Conservation (phyloP, 2,113 vertebrate genomes). For the Notothenia rossii region DNA sequence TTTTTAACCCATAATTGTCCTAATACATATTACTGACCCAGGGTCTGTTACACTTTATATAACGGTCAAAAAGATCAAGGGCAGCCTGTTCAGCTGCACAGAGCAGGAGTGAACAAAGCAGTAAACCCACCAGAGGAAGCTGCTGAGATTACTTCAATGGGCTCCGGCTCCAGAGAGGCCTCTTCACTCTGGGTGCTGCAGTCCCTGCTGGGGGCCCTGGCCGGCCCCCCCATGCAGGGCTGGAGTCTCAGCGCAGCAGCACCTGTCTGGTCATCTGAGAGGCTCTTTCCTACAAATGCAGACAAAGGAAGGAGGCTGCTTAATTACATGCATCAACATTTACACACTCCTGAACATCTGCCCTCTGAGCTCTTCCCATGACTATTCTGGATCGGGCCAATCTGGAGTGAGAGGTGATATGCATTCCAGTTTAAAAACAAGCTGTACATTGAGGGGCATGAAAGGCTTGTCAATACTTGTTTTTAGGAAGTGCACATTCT, state of each 20-base stretch:
- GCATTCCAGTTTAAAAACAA: slow-evolving; percentile 77
- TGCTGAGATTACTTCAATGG: slow-evolving; percentile 29
- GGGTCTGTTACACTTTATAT: slow-evolving; percentile 44
- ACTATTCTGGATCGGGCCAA: slow-evolving; percentile 81
- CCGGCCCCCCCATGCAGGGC: slow-evolving; percentile 48
- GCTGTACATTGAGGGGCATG: slow-evolving; percentile 67
- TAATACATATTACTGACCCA: slow-evolving; percentile 7
- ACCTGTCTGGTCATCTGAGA: slow-evolving; percentile 82
- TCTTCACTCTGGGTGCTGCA: slow-evolving; percentile 90
- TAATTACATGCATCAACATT: slow-evolving; percentile 63
- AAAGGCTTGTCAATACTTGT: slow-evolving; percentile 42
- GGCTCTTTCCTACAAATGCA: slow-evolving; percentile 80
- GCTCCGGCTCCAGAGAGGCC: slow-evolving; percentile 17
- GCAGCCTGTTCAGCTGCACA: slow-evolving; percentile 15
- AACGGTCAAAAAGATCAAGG: slow-evolving; percentile 10
- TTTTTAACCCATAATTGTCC: too few relatives aligned
- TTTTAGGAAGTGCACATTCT: slow-evolving; percentile 78
- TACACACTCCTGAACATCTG: slow-evolving; percentile 67
- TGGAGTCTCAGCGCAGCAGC: slow-evolving; percentile 39
- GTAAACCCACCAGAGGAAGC: slow-evolving; percentile 70
- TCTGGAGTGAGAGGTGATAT: slow-evolving; percentile 75
- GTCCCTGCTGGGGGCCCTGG: slow-evolving; percentile 85
- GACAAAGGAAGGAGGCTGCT: slow-evolving; percentile 69
- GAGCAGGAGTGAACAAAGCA: neutral
- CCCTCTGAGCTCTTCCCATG: slow-evolving; percentile 65